Conservation (phyloP, 2,113 vertebrate species). For the Sphyrna mokarran region DNA sequence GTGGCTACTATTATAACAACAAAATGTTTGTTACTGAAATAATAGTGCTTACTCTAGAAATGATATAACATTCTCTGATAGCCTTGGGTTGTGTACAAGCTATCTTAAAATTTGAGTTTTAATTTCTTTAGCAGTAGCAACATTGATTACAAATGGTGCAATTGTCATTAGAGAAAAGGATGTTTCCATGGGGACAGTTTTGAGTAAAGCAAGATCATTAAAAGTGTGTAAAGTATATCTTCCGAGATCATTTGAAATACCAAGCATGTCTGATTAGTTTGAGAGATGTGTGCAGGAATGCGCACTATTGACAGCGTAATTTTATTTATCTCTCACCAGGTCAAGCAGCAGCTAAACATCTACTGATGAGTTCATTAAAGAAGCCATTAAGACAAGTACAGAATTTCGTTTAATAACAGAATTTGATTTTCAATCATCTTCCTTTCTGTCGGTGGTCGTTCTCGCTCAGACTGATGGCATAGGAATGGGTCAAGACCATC, state of each 20-base stretch:
- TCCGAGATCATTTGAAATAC: conserved; percentile 32
- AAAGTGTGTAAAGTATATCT: not conserved
- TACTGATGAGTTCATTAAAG: conserved; percentile 34
- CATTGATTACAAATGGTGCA: not conserved
- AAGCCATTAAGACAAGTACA: conserved; percentile 31
- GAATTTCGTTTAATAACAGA: conserved; percentile 14
- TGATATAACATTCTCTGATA: not conserved
- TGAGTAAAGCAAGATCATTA: conserved; percentile 22
- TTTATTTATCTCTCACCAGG: conserved; percentile 28
- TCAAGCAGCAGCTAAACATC: conserved; percentile 5
- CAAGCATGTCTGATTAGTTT: conserved; percentile 30
- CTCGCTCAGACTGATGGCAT: conserved; percentile 13
- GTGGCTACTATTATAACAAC: not conserved
- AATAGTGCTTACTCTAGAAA: not conserved
- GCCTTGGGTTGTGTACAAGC: conserved; percentile 6
- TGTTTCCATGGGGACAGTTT: conserved; percentile 16
- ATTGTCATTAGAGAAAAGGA: not conserved
- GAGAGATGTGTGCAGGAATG: not conserved
- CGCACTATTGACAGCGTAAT: not conserved
- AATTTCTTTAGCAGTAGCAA: conserved; percentile 6
- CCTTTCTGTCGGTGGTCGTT: not conserved
- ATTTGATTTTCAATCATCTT: conserved; percentile 23
- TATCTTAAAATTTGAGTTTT: not conserved
- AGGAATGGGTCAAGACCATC: not conserved
- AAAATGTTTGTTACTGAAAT: not conserved